A percentile compares a stretch with the other conserved stretches of the same genome.
Evolutionary conservation across 2,113 vertebrate species (phyloP).

Genomic region (Cyprinodon brontotheroides): DNA sequence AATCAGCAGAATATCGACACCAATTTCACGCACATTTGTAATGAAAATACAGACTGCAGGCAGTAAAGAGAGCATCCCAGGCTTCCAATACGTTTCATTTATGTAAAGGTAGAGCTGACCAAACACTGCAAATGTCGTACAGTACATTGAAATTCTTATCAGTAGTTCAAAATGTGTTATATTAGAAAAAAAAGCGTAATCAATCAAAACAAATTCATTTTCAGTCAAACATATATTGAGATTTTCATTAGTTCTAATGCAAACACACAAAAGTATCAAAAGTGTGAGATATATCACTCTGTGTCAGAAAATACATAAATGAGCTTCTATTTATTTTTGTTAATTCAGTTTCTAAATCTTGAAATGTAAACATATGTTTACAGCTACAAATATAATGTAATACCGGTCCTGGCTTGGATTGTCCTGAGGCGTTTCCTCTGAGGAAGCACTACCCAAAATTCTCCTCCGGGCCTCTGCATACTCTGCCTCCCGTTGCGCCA

Average conservation of each 20-base stretch:
- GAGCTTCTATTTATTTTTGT: background rate
- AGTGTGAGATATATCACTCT: background rate
- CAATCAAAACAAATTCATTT: too few relatives aligned
- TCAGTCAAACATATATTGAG: too few relatives aligned
- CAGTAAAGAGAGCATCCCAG: too few relatives aligned
- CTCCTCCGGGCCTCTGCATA: constrained; percentile 92
- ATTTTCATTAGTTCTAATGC: background rate
- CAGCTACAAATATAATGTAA: background rate
- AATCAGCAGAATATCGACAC: too few relatives aligned
- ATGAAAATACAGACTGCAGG: too few relatives aligned
- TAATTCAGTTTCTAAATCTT: background rate
- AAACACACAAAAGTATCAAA: background rate
- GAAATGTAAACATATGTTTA: background rate
- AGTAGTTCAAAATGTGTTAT: too few relatives aligned
- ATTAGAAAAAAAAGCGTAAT: too few relatives aligned
- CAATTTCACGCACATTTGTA: too few relatives aligned
- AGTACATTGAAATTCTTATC: too few relatives aligned
- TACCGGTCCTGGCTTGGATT: constrained; percentile 74
- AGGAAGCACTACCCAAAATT: constrained; percentile 93
- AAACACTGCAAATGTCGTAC: too few relatives aligned
- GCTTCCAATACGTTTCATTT: too few relatives aligned
- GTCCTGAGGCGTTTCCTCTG: constrained; percentile 87
- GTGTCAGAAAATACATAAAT: background rate
- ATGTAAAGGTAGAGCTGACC: too few relatives aligned
- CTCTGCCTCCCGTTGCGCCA: constrained; percentile 93